Percentiles rank a stretch among this genome's conserved stretches.
Evolutionary conservation across 1,140 invertebrate genomes (phyloP).

Genomic region (Zaprionus inermis): DNA sequence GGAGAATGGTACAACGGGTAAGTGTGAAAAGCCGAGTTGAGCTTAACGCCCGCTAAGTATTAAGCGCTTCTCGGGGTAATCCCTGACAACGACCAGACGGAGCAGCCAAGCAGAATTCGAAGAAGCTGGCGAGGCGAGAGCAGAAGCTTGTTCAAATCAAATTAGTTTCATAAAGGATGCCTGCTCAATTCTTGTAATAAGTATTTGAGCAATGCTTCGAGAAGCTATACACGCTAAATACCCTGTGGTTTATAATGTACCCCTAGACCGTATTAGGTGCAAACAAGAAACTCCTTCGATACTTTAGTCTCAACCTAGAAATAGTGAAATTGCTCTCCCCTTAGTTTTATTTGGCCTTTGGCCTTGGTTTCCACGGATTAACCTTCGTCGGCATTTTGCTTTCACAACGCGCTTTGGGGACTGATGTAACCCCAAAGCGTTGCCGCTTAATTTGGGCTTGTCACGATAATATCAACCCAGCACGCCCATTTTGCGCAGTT

Average conservation of each 20-base stretch:
- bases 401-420: constrained; percentile 4
- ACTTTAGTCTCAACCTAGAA: neutral
- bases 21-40: constrained; percentile 53
- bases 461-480: constrained; percentile 70
- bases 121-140: constrained; percentile 11
- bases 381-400: constrained; percentile 8
- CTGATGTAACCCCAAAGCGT: constrained; percentile 68
- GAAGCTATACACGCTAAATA: neutral
- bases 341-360: constrained; percentile 27
- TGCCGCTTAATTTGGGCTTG: constrained; percentile 75
- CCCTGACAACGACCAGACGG: constrained; percentile 6
- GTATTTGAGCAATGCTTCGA: constrained; percentile 1
- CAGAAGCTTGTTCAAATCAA: constrained; percentile 53
- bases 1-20: constrained; percentile 76
- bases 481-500: constrained; percentile 49
- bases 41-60: constrained; percentile 7
- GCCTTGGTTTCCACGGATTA: constrained; percentile 19
- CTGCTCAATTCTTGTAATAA: constrained; percentile 20
- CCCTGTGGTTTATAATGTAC: neutral
- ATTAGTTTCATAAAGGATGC: constrained; percentile 55
- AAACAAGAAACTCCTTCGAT: no score
- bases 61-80: constrained; percentile 7
- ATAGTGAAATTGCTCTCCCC: neutral
- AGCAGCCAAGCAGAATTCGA: neutral
- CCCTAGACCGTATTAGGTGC: no score